Conservation (phyloP, 2,113 vertebrate species). For the Hemiprocne comata region DNA sequence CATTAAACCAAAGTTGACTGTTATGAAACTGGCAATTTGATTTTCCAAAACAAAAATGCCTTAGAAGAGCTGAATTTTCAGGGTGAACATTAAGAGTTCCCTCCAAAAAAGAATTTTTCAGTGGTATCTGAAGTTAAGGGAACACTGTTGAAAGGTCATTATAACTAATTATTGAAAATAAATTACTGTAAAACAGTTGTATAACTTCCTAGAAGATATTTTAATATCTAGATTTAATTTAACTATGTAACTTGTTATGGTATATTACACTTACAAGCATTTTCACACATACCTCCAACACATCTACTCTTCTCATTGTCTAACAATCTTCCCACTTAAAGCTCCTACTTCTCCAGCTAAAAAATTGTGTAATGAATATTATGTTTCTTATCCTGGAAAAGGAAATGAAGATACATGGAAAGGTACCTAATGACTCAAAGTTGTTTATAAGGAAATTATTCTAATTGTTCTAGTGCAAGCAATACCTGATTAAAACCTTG, state of each 20-base stretch:
- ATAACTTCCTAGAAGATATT: not conserved
- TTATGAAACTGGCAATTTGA: not conserved
- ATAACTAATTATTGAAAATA: not conserved
- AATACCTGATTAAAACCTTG: not conserved
- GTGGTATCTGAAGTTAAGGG: not conserved
- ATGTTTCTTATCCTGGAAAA: not conserved
- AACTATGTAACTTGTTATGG: not conserved
- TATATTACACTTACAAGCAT: not conserved
- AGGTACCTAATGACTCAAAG: not conserved
- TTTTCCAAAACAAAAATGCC: not conserved
- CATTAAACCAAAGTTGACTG: not conserved
- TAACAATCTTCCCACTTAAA: not conserved
- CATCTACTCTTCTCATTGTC: not conserved
- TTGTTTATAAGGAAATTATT: not conserved
- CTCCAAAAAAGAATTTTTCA: not conserved
- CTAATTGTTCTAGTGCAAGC: not conserved
- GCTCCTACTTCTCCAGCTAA: not conserved
- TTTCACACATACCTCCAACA: not conserved
- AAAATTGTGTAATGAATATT: not conserved
- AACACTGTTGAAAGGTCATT: not conserved
- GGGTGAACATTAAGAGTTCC: not conserved
- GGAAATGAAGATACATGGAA: not conserved
- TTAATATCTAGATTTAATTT: not conserved
- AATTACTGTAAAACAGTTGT: not conserved
- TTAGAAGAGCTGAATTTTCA: not conserved